phyloP scores from a whole-genome alignment of 2,888 invertebrate species.

The Lepidonotus clava region DNA sequence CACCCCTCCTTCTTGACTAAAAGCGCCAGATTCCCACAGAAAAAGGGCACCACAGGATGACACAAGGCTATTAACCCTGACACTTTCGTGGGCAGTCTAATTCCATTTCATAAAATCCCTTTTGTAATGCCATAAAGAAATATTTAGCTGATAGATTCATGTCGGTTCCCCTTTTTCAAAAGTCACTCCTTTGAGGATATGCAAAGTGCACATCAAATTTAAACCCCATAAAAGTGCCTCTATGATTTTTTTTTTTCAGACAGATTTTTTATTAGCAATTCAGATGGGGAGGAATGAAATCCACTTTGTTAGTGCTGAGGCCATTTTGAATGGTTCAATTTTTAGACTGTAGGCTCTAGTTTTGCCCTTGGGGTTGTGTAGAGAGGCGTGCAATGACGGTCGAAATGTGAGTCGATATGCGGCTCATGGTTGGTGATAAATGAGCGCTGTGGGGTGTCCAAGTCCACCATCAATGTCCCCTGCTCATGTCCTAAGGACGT shows the following conservation, averaged over 20 bases:
- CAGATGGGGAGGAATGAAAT: too few relatives aligned
- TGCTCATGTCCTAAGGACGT: background rate
- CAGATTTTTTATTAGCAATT: too few relatives aligned
- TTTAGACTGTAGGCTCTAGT: background rate
- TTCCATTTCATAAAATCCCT: slow-evolving; percentile 6
- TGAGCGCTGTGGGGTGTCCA: background rate
- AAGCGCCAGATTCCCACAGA: background rate
- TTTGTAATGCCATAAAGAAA: background rate
- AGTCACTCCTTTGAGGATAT: background rate
- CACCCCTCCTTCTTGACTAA: background rate
- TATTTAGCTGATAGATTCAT: background rate
- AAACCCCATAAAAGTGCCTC: too few relatives aligned
- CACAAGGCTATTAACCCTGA: background rate
- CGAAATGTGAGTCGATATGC: background rate
- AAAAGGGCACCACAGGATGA: background rate
- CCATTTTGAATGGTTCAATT: background rate
- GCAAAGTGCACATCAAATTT: too few relatives aligned
- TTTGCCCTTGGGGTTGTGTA: background rate
- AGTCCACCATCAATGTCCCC: background rate
- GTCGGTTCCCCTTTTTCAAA: background rate
- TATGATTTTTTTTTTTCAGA: too few relatives aligned
- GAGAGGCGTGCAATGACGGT: background rate
- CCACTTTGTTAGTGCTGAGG: too few relatives aligned
- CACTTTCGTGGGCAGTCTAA: background rate
- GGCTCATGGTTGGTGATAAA: background rate